These are phyloP conservation scores for Hystrix brachyura DNA, from an alignment of 2,113 vertebrate genomes.

Conservation along the genomic window DNA sequence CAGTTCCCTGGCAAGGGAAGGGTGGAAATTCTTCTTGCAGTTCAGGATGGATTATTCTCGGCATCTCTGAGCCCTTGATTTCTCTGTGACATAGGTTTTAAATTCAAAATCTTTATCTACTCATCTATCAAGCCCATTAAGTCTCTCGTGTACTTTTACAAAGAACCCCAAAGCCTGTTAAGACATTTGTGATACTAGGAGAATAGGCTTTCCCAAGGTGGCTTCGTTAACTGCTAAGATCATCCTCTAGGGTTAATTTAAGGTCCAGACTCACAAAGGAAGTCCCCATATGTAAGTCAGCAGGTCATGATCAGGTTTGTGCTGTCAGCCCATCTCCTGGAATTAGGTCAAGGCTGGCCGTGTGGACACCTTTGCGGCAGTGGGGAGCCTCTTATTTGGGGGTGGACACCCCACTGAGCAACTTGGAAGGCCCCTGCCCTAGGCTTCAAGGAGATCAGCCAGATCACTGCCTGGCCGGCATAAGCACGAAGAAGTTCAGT, in stretches of 20 bases:
- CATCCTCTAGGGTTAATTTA: constrained; percentile 3
- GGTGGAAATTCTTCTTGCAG: not conserved
- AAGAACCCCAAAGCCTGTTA: constrained; percentile 10
- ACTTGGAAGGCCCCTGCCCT: not conserved
- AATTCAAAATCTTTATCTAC: constrained; percentile 42
- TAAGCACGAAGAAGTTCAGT: not conserved
- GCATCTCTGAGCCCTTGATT: not conserved
- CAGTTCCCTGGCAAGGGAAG: not conserved
- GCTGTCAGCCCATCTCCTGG: not conserved
- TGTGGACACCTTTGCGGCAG: not conserved
- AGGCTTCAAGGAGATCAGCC: not conserved
- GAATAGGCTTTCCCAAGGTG: not conserved
- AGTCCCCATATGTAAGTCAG: not conserved
- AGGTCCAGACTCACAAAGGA: not conserved
- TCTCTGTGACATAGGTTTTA: not conserved
- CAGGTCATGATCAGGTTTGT: not conserved
- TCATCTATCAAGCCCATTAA: not conserved
- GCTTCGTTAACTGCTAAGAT: not conserved
- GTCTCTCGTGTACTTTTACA: not conserved
- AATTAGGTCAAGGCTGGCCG: not conserved
- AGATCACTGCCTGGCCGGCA: not conserved
- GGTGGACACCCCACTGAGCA: not conserved
- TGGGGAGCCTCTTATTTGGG: not conserved
- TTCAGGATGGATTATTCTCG: not conserved
- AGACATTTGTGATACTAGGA: not conserved